phyloP scores from a whole-genome alignment of 2,113 vertebrate species.

The Pollimyrus isidori region DNA sequence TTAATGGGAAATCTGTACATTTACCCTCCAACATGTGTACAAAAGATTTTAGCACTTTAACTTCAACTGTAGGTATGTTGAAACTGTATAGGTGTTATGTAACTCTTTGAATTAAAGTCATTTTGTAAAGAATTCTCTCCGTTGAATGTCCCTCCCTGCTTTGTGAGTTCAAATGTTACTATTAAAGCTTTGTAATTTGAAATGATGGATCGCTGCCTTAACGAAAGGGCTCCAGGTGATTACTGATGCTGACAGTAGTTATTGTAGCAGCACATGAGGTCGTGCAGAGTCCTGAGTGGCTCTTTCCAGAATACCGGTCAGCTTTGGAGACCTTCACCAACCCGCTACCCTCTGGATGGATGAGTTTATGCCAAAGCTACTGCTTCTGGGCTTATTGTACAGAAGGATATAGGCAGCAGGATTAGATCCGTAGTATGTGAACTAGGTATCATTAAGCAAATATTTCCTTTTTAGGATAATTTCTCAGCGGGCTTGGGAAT shows the following conservation, averaged over 20 bases:
- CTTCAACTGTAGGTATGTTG: slow-evolving; percentile 25
- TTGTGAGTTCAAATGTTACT: background rate
- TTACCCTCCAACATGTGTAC: background rate
- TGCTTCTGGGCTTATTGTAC: background rate
- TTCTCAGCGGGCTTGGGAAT: background rate
- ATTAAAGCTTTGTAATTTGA: background rate
- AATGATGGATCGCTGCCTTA: background rate
- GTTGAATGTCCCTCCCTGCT: background rate
- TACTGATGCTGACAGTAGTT: background rate
- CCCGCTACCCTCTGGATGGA: background rate
- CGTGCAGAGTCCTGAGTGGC: background rate
- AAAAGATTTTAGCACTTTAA: slow-evolving; percentile 37
- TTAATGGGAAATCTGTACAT: background rate
- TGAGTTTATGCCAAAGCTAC: background rate
- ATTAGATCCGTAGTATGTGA: too few species aligned
- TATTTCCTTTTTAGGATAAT: background rate
- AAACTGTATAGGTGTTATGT: slow-evolving; percentile 16
- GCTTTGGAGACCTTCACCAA: background rate
- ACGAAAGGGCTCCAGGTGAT: background rate
- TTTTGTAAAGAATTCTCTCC: background rate
- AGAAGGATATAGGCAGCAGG: too few species aligned
- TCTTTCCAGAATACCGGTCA: background rate
- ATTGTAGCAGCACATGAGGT: background rate
- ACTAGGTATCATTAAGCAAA: background rate
- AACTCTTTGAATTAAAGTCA: background rate